A percentile compares a stretch with the other conserved stretches of the same genome.
These are phyloP conservation scores for Papio anubis DNA, from an alignment of 2,113 vertebrate species.

Conservation along the genomic window DNA sequence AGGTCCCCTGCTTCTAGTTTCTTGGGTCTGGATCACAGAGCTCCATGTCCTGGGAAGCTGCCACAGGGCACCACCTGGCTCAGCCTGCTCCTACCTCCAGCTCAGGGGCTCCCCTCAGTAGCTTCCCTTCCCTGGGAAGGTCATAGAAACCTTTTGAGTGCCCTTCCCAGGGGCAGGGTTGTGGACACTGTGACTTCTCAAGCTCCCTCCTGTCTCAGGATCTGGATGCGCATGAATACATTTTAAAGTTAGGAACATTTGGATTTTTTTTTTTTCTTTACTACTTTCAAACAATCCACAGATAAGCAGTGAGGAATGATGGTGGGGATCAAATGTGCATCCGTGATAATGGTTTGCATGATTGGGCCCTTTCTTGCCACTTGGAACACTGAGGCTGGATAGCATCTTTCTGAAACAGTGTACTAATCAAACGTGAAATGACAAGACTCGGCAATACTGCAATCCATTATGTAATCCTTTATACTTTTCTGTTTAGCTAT, in stretches of 20 bases:
- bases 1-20: not conserved
- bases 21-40: not conserved
- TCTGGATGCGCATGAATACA: not conserved
- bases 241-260: constrained; percentile 2
- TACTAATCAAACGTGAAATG: not conserved
- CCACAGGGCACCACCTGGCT: not conserved
- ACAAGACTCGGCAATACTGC: not conserved
- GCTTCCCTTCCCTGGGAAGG: not conserved
- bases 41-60: not conserved
- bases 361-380: not conserved
- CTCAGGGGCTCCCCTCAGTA: not conserved
- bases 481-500: not conserved
- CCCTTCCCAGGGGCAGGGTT: not conserved
- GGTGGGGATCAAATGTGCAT: not conserved
- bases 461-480: not conserved
- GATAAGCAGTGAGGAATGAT: not conserved
- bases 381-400: not conserved
- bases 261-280: not conserved
- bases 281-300: not conserved
- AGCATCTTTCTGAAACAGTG: not conserved
- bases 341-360: not conserved
- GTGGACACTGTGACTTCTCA: not conserved
- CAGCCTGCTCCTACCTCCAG: not conserved
- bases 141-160: not conserved
- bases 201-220: not conserved